phyloP scores from a whole-genome alignment of 2,113 vertebrate genomes.

The Origma solitaria region DNA sequence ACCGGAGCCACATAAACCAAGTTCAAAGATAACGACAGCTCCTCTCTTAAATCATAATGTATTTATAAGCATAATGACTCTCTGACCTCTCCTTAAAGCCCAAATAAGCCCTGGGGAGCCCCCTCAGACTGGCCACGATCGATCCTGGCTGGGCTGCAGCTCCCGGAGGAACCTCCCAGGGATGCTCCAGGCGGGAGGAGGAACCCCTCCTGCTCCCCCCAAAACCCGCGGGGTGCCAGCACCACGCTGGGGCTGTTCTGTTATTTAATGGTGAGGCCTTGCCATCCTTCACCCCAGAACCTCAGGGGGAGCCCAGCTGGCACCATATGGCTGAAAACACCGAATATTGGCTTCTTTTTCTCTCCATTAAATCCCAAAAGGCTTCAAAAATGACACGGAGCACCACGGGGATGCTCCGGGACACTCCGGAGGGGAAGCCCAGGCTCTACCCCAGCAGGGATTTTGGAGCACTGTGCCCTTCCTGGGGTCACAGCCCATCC shows the following conservation, averaged over 20 bases:
- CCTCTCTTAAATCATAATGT: conserved; percentile 38
- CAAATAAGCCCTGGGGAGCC: conserved; percentile 17
- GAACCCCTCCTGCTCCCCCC: not conserved
- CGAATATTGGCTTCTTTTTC: not conserved
- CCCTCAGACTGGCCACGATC: not conserved
- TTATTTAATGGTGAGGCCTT: not conserved
- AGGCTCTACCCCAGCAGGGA: not conserved
- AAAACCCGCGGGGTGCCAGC: not conserved
- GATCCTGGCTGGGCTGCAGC: conserved; percentile 9
- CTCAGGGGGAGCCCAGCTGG: not conserved
- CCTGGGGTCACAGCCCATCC: not conserved
- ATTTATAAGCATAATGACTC: conserved; percentile 50
- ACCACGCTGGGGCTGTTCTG: accelerated
- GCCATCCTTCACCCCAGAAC: not conserved
- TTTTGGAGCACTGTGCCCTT: not conserved
- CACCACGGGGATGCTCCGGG: not conserved
- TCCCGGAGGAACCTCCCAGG: not conserved
- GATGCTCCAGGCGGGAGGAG: not conserved
- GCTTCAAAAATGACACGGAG: not conserved
- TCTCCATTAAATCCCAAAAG: not conserved
- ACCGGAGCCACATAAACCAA: not conserved
- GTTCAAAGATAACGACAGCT: not conserved
- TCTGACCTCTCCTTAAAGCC: conserved; percentile 61
- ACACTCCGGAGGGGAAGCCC: accelerated
- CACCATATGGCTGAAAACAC: not conserved